A percentile compares a stretch with the other conserved stretches of the same genome.
Conservation (phyloP, 2,797 vertebrate genomes). For the Sebastes aleutianus region DNA sequence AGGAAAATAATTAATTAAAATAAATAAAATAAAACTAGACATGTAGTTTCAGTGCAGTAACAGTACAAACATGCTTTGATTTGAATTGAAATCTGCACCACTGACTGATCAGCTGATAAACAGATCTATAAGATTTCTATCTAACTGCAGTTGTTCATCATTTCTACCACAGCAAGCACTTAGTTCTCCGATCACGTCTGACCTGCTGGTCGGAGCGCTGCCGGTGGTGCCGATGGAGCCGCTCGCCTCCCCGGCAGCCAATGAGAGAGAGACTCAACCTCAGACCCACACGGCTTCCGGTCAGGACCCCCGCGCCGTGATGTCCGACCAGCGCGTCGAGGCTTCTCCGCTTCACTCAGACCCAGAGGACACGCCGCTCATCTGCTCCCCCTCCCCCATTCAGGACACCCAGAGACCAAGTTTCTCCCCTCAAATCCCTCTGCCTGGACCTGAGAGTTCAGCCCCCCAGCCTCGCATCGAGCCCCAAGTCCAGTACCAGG, state of each 20-base stretch:
- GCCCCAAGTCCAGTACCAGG: slow-evolving; percentile 41
- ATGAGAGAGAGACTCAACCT: slow-evolving; percentile 51
- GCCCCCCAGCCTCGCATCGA: slow-evolving; percentile 26
- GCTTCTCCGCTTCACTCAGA: slow-evolving; percentile 65
- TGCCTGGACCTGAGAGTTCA: slow-evolving; percentile 28
- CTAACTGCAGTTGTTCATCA: not conserved
- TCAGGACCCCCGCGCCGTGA: slow-evolving; percentile 44
- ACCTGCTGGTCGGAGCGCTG: slow-evolving; percentile 62
- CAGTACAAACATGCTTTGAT: not conserved
- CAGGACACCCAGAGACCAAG: slow-evolving; percentile 48
- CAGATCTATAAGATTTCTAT: not conserved
- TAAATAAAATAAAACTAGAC: not conserved
- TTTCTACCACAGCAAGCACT: slow-evolving; percentile 71
- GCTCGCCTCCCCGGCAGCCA: slow-evolving; percentile 58
- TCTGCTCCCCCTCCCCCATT: slow-evolving; percentile 61
- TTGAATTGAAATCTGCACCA: not conserved
- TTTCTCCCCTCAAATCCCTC: slow-evolving; percentile 50
- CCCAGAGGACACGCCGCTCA: slow-evolving; percentile 37
- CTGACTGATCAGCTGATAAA: not conserved
- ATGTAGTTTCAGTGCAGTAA: not conserved
- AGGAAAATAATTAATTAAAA: not conserved
- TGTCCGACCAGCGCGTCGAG: slow-evolving; percentile 55
- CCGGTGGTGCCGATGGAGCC: slow-evolving; percentile 66
- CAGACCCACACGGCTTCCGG: slow-evolving; percentile 24
- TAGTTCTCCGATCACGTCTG: slow-evolving; percentile 63